A percentile compares a stretch with the other conserved stretches of the same genome.
Evolutionary conservation across 1,140 invertebrate species (phyloP).

Genomic region (Stenopsyche tienmushanensis): DNA sequence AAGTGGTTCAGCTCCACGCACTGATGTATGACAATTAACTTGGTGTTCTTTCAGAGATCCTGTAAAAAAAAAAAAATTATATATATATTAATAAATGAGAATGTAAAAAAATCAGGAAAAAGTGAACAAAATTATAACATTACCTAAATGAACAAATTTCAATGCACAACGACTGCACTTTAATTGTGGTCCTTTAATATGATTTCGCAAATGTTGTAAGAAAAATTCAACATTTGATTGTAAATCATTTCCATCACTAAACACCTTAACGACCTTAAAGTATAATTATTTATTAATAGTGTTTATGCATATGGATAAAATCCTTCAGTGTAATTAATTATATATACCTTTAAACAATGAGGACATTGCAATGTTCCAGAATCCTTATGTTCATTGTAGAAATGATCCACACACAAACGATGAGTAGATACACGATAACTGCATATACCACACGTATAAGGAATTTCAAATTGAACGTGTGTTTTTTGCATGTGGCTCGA

Average conservation of each 20-base stretch:
- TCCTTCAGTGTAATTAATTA: not conserved
- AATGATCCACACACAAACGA: slow-evolving; percentile 72
- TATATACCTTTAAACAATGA: slow-evolving; percentile 64
- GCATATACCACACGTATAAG: slow-evolving; percentile 75
- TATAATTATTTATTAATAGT: no score
- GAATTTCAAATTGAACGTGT: slow-evolving; percentile 75
- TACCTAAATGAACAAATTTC: slow-evolving; percentile 69
- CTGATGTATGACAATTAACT: slow-evolving; percentile 52
- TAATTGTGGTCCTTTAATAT: slow-evolving; percentile 60
- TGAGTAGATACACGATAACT: slow-evolving; percentile 74
- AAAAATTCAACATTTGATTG: slow-evolving; percentile 55
- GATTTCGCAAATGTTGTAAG: slow-evolving; percentile 56
- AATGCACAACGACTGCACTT: slow-evolving; percentile 68
- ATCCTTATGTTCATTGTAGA: slow-evolving; percentile 63
- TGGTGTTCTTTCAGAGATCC: slow-evolving; percentile 59
- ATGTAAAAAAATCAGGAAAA: not conserved
- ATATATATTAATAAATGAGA: not conserved
- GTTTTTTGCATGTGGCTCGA: slow-evolving; percentile 74
- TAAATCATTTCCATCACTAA: slow-evolving; percentile 52
- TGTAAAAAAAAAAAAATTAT: slow-evolving; percentile 39
- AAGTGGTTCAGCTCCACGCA: slow-evolving; percentile 47
- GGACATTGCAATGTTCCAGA: slow-evolving; percentile 68
- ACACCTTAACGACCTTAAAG: slow-evolving; percentile 52
- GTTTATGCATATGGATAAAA: no score
- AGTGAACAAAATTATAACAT: slow-evolving; percentile 18